A percentile compares a stretch with the other conserved stretches of the same genome.
Conservation (phyloP, 2,797 vertebrate genomes). For the Eurystomus glaucurus region DNA sequence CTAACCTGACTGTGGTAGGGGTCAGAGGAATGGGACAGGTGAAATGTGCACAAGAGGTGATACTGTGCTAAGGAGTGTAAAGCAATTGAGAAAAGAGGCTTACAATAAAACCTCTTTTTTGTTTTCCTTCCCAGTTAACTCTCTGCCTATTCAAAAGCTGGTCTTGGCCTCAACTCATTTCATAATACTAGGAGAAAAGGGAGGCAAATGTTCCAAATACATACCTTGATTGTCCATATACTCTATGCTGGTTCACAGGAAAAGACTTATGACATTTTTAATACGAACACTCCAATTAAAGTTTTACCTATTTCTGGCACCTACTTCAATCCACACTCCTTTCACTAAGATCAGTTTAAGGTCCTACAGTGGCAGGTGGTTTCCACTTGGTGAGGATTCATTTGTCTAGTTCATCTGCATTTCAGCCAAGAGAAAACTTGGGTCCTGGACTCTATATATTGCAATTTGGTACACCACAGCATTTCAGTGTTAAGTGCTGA, state of each 20-base stretch:
- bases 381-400: background rate
- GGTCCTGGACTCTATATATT: background rate
- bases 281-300: background rate
- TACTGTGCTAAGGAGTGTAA: background rate
- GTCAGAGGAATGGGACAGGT: background rate
- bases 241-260: background rate
- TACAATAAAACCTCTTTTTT: rapidly evolving
- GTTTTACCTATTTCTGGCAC: background rate
- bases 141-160: background rate
- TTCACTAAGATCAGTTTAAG: background rate
- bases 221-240: background rate
- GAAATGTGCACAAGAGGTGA: background rate
- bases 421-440: background rate
- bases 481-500: background rate
- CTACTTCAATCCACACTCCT: background rate
- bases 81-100: background rate
- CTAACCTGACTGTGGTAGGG: background rate
- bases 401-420: background rate
- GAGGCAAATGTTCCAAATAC: background rate
- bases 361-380: background rate
- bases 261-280: background rate
- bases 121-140: background rate
- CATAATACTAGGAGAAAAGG: background rate
- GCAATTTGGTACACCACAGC: background rate
- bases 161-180: background rate